Percentiles rank a stretch among this genome's conserved stretches.
These are phyloP conservation scores for Parnassius glacialis DNA, from an alignment of 2,888 invertebrate genomes.

Conservation along the genomic window DNA sequence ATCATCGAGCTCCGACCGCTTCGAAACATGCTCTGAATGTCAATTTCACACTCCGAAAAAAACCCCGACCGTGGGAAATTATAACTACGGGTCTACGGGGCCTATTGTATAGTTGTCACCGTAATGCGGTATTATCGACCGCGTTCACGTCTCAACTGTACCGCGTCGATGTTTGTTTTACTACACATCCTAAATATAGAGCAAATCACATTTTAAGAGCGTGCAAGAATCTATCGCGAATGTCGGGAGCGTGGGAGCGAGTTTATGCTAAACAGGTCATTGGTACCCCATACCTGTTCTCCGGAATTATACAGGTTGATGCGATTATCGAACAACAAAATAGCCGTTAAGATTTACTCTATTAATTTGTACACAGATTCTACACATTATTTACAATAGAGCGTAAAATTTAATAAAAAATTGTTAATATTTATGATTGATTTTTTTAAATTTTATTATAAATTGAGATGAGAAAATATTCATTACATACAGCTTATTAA, in stretches of 20 bases:
- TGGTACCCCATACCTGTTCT: conserved; percentile 75
- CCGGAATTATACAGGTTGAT: conserved; percentile 53
- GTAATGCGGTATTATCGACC: conserved; percentile 40
- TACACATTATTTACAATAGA: no score
- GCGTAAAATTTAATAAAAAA: no score
- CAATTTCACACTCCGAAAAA: conserved; percentile 42
- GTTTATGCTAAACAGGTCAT: conserved; percentile 77
- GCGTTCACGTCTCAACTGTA: conserved; percentile 59
- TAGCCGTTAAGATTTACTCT: neutral
- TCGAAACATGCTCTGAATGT: conserved; percentile 22
- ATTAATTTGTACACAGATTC: no score
- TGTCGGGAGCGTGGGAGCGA: conserved; percentile 69
- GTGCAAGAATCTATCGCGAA: conserved; percentile 79
- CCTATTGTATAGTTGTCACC: conserved; percentile 36
- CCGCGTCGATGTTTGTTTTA: conserved; percentile 71
- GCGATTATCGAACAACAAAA: conserved; percentile 20
- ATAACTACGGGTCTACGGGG: conserved; percentile 42
- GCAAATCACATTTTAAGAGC: conserved; percentile 73
- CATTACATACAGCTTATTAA: no score
- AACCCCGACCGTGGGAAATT: conserved; percentile 56
- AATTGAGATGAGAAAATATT: no score
- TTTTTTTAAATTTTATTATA: no score
- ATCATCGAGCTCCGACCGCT: conserved; percentile 18
- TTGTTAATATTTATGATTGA: no score
- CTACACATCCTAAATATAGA: conserved; percentile 78